Percentiles rank a stretch among this genome's conserved stretches.
Conservation (phyloP, 2,797 vertebrate genomes). For the Sebastes nivosus region DNA sequence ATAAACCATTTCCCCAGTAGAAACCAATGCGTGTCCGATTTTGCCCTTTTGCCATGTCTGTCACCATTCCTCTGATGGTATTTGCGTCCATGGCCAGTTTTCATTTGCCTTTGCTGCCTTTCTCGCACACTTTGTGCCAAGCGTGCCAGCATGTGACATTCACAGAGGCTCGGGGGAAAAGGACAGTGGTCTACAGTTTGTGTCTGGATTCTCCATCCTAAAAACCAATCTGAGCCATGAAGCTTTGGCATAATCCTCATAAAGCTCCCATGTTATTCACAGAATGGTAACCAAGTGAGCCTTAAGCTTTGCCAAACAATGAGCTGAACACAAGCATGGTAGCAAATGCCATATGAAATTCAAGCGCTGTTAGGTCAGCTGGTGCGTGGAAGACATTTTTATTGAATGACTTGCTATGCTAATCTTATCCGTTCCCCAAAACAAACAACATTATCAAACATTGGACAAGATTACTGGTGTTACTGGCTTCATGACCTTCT, state of each 20-base stretch:
- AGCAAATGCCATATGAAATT: conserved; percentile 60
- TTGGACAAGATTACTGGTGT: background rate
- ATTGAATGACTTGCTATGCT: conserved; percentile 22
- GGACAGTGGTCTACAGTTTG: conserved; percentile 66
- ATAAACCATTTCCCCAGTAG: conserved; percentile 32
- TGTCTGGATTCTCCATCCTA: conserved; percentile 60
- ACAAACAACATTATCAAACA: conserved; percentile 34
- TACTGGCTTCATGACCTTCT: background rate
- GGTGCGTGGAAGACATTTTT: conserved; percentile 29
- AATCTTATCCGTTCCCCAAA: conserved; percentile 23
- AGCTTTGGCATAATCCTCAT: conserved; percentile 76
- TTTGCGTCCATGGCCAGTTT: conserved; percentile 69
- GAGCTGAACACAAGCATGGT: conserved; percentile 52
- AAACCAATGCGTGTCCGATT: conserved; percentile 56
- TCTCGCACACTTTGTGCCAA: conserved; percentile 65
- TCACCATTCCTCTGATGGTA: conserved; percentile 69
- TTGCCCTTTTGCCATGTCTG: conserved; percentile 72
- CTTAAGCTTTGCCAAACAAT: conserved; percentile 68
- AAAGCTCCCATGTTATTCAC: conserved; percentile 69
- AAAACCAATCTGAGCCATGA: conserved; percentile 74
- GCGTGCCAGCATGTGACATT: conserved; percentile 78
- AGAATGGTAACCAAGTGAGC: conserved; percentile 69
- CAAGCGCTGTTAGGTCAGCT: conserved; percentile 48
- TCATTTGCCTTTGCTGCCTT: conserved; percentile 52
- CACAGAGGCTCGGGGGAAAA: conserved; percentile 62